Conservation (phyloP, 2,888 invertebrate genomes). For the Callosobruchus maculatus region DNA sequence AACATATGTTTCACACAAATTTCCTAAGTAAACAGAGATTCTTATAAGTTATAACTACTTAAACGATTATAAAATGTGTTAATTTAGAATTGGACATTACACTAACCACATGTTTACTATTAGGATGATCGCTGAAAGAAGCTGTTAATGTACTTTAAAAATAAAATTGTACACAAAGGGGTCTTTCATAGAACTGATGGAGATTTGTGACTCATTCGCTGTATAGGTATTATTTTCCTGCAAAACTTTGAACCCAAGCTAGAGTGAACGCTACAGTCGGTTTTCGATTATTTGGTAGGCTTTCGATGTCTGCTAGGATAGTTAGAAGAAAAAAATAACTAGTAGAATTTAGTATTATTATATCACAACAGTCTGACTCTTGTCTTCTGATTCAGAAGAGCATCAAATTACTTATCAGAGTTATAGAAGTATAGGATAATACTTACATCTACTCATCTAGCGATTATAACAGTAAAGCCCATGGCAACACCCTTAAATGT, state of each 20-base stretch:
- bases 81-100: neutral
- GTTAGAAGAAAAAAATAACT: no score
- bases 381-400: no score
- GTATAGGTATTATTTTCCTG: neutral
- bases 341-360: no score
- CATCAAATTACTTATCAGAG: no score
- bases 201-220: neutral
- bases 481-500: neutral
- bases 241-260: no score
- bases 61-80: neutral
- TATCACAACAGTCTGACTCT: no score
- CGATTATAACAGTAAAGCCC: neutral
- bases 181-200: neutral
- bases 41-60: neutral
- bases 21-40: neutral
- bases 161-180: neutral
- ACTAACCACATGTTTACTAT: neutral
- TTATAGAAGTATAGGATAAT: no score
- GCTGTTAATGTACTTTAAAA: neutral
- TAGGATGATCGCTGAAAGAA: neutral
- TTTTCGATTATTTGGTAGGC: no score
- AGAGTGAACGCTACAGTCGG: no score
- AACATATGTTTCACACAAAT: neutral
- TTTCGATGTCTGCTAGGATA: no score
- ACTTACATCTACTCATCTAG: neutral